phyloP scores from a whole-genome alignment of 2,113 vertebrate genomes.

The Abramis brama region DNA sequence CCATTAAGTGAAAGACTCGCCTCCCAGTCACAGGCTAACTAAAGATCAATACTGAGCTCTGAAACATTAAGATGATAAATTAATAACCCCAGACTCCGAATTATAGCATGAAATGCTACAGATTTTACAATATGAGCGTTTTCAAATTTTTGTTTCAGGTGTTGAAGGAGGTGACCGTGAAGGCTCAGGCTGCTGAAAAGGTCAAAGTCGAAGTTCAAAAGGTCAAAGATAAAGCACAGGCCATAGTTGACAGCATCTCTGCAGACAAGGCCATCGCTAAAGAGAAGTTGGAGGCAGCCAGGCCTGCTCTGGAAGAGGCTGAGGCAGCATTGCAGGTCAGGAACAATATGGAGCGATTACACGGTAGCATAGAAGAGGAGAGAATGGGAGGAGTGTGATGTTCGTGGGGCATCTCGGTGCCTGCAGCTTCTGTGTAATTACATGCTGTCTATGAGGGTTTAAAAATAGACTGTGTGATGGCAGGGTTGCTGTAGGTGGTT shows the following conservation, averaged over 20 bases:
- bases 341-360: neutral
- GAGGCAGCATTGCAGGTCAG: slow-evolving; percentile 88
- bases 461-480: slow-evolving; percentile 60
- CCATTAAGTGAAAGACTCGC: neutral
- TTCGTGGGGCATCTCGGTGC: slow-evolving; percentile 35
- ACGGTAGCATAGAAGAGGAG: neutral
- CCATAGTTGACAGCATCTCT: slow-evolving; percentile 91
- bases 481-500: slow-evolving; percentile 44
- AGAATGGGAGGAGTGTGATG: slow-evolving; percentile 13
- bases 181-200: slow-evolving; percentile 91
- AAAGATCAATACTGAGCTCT: slow-evolving; percentile 31
- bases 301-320: slow-evolving; percentile 90
- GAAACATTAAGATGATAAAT: slow-evolving; percentile 20
- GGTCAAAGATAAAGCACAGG: slow-evolving; percentile 95
- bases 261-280: slow-evolving; percentile 90
- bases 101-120: neutral
- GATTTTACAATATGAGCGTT: neutral
- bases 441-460: slow-evolving; percentile 45
- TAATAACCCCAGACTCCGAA: neutral
- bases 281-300: slow-evolving; percentile 88
- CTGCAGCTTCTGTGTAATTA: slow-evolving; percentile 57
- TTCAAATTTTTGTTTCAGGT: slow-evolving; percentile 77
- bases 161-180: slow-evolving; percentile 92
- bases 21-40: neutral
- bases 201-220: slow-evolving; percentile 95